Evolutionary conservation across 2,888 invertebrate species (phyloP), one percentile per base, ranked within the genome.

Genomic region (Theristus sp.): DNA sequence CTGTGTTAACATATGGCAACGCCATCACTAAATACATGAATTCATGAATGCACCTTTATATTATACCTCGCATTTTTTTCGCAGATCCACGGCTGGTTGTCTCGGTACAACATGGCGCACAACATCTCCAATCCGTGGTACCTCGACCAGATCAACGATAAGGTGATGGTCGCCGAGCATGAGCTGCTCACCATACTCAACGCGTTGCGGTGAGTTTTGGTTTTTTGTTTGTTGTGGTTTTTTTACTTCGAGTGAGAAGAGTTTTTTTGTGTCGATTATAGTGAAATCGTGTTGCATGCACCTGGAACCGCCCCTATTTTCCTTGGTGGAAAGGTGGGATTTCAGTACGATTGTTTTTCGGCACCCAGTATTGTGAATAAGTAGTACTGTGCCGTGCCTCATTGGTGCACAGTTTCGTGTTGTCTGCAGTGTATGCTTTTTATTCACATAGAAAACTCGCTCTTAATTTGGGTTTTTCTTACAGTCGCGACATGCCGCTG

Each of bases 71-170:
- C 17, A 13, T 38, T 38, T 38, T 38, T 38, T 38, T 6, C 30
- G 10, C 68, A 66, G 59, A 55, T 67, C 10, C 64, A 65, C 60
- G 69, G 69, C 38, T 70, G 69, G 69, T 64, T 67, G 24, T 64
- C 66, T 25, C 64, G 64, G 26, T 70, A 67, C 62, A 66, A 65
- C 60, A 59, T 61, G 29, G 61, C 58, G 49, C 67, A 66, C 60
- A 66, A 66, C 31, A 65, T 66, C 60, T 64, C 66, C 20, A 66
- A 66, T 54, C 65, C 66, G 29, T 70, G 67, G 67, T 68, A 63
- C 30, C 59, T 60, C 38, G 63, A 63, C 30, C 60, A 62, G 29
- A 28, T 63, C 13, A 10, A 24, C 24, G 59, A 64, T 20, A 62
- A 61, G 27, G 31, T 60, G 27, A 22, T 20, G 22, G 27, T 58